Evolutionary conservation across 2,797 vertebrate genomes (phyloP).

Genomic region (Staurois parvus): DNA sequence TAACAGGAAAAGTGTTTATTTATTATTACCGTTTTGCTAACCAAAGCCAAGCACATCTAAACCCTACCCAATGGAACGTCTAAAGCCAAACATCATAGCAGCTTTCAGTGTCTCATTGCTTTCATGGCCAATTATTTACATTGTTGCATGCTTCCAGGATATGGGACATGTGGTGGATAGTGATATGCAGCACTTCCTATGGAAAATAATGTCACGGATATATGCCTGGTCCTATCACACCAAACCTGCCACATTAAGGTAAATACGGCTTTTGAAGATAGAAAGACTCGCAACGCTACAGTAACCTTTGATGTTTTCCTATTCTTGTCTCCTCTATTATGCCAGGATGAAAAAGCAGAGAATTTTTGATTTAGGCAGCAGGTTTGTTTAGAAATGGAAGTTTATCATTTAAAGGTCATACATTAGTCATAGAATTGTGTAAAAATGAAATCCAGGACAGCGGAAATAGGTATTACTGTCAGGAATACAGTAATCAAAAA

Average conservation of each 20-base stretch:
- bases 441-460: background rate
- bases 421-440: background rate
- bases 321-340: background rate
- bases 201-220: background rate
- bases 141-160: background rate
- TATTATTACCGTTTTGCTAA: too few relatives aligned
- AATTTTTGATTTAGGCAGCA: background rate
- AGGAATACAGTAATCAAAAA: conserved; percentile 1
- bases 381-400: conserved; percentile 6
- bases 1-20: too few relatives aligned
- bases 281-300: background rate
- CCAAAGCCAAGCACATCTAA: too few relatives aligned
- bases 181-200: background rate
- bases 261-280: background rate
- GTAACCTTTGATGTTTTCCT: background rate
- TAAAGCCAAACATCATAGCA: too few relatives aligned
- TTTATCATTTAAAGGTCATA: background rate
- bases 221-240: background rate
- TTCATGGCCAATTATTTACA: background rate
- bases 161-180: background rate
- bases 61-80: too few relatives aligned
- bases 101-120: too few relatives aligned
- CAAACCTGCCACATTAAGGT: background rate
- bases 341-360: background rate
- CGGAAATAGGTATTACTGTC: background rate